phyloP scores from a whole-genome alignment of 2,113 vertebrate genomes.

The Lampris megalopsis region DNA sequence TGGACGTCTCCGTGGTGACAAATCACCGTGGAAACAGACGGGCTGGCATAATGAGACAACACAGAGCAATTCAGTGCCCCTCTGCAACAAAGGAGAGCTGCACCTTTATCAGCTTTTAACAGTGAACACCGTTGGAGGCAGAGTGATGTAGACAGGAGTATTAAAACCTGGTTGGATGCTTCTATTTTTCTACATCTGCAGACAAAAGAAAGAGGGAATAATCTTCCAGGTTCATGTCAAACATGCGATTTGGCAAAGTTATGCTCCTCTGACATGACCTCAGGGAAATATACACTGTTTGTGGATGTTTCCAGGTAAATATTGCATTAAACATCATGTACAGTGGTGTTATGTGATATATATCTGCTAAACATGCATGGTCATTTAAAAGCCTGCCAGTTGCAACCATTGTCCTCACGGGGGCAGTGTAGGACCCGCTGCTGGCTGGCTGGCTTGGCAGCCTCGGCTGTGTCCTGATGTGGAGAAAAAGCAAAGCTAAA shows the following conservation, averaged over 20 bases:
- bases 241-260: no score
- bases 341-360: neutral
- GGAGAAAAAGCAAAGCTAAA: slow-evolving; percentile 32
- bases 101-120: neutral
- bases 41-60: slow-evolving; percentile 23
- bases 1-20: slow-evolving; percentile 47
- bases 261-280: neutral
- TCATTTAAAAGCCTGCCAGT: neutral
- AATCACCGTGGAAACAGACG: slow-evolving; percentile 57
- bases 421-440: slow-evolving; percentile 51
- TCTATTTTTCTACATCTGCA: neutral
- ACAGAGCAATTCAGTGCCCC: neutral
- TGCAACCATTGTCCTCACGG: slow-evolving; percentile 29
- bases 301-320: neutral
- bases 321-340: neutral
- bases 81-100: neutral
- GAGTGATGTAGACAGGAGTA: neutral
- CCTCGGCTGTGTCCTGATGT: slow-evolving; percentile 8
- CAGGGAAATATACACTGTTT: neutral
- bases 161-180: neutral
- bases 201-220: neutral
- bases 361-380: neutral
- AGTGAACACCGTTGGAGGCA: neutral
- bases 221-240: neutral
- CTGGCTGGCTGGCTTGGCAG: neutral